Percentiles rank a stretch among this genome's conserved stretches.
Evolutionary conservation across 2,797 vertebrate species (phyloP).

Genomic region (Pantherophis vulpinus): DNA sequence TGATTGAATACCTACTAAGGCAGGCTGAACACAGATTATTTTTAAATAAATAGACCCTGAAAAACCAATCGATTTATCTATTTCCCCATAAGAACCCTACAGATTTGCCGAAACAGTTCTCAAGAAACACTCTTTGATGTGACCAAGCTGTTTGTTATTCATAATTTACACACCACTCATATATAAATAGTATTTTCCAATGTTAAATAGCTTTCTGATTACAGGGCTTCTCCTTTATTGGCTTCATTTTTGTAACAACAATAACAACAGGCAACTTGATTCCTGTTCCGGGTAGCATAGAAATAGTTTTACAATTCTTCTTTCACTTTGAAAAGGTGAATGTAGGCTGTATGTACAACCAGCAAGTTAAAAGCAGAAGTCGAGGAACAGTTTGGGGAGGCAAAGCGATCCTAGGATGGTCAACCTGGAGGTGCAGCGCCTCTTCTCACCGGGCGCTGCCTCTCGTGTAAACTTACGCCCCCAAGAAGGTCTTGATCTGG

Average conservation of each 20-base stretch:
- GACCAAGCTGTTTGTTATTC: neutral
- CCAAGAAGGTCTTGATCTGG: constrained; percentile 75
- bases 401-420: neutral
- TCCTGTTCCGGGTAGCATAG: neutral
- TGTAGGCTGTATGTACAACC: neutral
- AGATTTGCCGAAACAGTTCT: neutral
- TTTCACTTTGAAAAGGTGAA: neutral
- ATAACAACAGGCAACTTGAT: neutral
- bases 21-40: neutral
- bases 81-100: neutral
- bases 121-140: neutral
- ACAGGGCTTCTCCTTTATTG: neutral
- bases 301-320: neutral
- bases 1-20: neutral
- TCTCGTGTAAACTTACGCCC: constrained; percentile 65
- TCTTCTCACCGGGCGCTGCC: neutral
- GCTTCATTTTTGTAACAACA: neutral
- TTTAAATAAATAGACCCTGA: neutral
- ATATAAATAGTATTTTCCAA: neutral
- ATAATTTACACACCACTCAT: neutral
- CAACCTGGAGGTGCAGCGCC: neutral
- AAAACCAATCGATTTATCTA: neutral
- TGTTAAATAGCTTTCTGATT: neutral
- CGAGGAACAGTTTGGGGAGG: neutral
- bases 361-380: neutral